A percentile compares a stretch with the other conserved stretches of the same genome.
These are phyloP conservation scores for Myiopsitta monachus DNA, from an alignment of 2,113 vertebrate genomes.

Conservation along the genomic window DNA sequence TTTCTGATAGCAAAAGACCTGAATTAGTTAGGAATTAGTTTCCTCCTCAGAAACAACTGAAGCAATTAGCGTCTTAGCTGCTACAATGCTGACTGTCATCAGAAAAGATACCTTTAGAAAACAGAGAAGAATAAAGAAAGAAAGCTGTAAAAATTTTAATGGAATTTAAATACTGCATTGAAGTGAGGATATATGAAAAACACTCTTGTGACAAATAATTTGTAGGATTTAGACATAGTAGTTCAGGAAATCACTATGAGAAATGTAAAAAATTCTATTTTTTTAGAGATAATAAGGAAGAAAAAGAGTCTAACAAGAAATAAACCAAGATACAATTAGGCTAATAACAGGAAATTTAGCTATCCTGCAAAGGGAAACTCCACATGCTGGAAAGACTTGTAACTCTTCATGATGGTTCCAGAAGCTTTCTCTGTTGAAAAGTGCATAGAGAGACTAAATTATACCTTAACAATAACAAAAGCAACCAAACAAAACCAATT, in stretches of 20 bases:
- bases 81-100: background rate
- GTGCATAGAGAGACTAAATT: background rate
- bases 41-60: background rate
- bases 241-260: background rate
- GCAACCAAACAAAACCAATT: background rate
- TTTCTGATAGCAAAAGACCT: background rate
- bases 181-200: background rate
- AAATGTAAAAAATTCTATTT: background rate
- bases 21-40: background rate
- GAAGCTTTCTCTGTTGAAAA: background rate
- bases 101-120: background rate
- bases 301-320: background rate
- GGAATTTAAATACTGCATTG: background rate
- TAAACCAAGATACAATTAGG: background rate
- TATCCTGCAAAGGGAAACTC: background rate
- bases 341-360: background rate
- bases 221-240: background rate
- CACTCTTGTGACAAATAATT: background rate
- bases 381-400: background rate
- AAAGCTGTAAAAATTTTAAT: background rate
- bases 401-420: background rate
- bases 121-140: background rate
- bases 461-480: background rate
- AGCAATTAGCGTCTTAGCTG: background rate
- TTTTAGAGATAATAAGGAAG: background rate